Evolutionary conservation across 2,888 invertebrate species (phyloP).

Genomic region (Conistra vaccinii): DNA sequence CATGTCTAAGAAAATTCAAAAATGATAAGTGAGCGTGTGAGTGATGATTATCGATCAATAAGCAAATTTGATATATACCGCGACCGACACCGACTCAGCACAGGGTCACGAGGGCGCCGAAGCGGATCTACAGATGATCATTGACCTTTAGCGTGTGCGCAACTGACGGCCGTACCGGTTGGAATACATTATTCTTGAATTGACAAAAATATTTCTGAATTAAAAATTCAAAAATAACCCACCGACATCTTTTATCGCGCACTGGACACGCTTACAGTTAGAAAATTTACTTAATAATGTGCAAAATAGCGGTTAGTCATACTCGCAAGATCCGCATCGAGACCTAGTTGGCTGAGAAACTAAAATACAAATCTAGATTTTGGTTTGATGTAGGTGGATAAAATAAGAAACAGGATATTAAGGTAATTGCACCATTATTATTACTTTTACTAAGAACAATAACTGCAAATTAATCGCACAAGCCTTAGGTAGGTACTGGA

Average conservation of each 20-base stretch:
- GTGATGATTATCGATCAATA: conserved; percentile 80
- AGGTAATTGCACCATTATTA: conserved; percentile 23
- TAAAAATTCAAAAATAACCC: conserved; percentile 42
- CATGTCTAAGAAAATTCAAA: conserved; percentile 40
- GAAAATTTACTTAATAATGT: conserved; percentile 69
- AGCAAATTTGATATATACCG: conserved; percentile 79
- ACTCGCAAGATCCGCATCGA: conserved; percentile 78
- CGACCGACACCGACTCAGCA: conserved; percentile 82
- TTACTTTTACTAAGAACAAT: conserved; percentile 13
- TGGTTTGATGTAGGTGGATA: conserved; percentile 63
- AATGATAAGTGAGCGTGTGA: conserved; percentile 34
- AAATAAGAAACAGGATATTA: conserved; percentile 38
- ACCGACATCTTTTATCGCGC: conserved; percentile 22
- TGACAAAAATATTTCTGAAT: conserved; percentile 69
- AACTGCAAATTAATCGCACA: conserved; percentile 6
- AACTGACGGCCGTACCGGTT: conserved; percentile 85
- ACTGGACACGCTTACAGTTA: conserved; percentile 58
- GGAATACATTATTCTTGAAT: conserved; percentile 84
- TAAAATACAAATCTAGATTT: conserved; percentile 72
- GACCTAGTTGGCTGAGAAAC: conserved; percentile 81
- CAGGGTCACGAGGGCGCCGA: conserved; percentile 90
- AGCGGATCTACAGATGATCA: conserved; percentile 90
- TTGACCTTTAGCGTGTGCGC: conserved; percentile 89
- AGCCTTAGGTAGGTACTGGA: neutral
- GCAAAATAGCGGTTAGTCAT: conserved; percentile 80